Conservation (phyloP, 1,140 invertebrate genomes). For the Hycleus phaleratus region DNA sequence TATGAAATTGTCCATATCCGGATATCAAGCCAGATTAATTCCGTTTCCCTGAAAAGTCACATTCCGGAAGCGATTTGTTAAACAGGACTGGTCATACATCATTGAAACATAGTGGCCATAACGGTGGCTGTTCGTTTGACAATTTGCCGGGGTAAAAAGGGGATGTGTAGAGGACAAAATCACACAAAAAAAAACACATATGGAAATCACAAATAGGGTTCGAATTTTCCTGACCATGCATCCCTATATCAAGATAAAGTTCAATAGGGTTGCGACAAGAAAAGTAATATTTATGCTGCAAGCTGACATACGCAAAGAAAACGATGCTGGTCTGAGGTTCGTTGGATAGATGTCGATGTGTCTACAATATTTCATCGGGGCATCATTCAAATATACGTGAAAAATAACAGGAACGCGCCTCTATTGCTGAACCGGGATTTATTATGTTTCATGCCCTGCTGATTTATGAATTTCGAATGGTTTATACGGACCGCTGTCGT, state of each 20-base stretch:
- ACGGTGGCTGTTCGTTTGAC: too few relatives aligned
- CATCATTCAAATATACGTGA: constrained; percentile 16
- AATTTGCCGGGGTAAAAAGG: too few relatives aligned
- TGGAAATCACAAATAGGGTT: too few relatives aligned
- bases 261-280: not conserved
- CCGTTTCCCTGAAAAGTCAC: not conserved
- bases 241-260: constrained; percentile 2
- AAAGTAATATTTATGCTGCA: constrained; percentile 22
- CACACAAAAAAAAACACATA: too few relatives aligned
- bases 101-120: too few relatives aligned
- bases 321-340: constrained; percentile 9
- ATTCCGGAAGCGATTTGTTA: too few relatives aligned
- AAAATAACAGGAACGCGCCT: constrained; percentile 11
- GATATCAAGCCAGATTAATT: constrained; percentile 8
- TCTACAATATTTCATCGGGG: constrained; percentile 9
- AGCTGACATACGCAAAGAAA: constrained; percentile 21
- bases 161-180: too few relatives aligned
- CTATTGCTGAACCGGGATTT: constrained; percentile 12
- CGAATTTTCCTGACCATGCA: constrained; percentile 17
- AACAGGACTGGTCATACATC: too few relatives aligned
- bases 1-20: constrained; percentile 1
- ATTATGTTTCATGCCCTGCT: constrained; percentile 16
- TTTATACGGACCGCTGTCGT: constrained; percentile 5
- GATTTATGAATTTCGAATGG: constrained; percentile 15
- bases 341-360: constrained; percentile 7